Conservation (phyloP, 2,113 vertebrate species). For the Paramisgurnus dabryanus region DNA sequence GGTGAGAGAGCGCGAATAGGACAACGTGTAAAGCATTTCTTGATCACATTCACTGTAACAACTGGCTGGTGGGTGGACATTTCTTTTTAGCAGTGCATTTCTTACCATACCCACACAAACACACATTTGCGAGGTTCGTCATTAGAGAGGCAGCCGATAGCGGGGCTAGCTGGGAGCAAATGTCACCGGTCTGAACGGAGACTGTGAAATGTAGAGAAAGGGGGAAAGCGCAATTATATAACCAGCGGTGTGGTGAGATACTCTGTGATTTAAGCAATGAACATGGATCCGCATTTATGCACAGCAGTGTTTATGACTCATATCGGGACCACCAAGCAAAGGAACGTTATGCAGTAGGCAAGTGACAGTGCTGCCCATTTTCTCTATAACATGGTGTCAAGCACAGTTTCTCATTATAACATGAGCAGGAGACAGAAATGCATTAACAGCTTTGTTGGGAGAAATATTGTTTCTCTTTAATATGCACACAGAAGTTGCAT, state of each 20-base stretch:
- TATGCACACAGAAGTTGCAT: too few relatives aligned
- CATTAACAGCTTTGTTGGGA: too few relatives aligned
- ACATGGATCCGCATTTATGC: constrained; percentile 26
- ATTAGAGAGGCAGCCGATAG: constrained; percentile 43
- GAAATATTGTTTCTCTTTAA: too few relatives aligned
- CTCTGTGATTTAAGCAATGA: constrained; percentile 15
- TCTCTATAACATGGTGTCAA: background rate
- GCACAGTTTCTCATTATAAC: background rate
- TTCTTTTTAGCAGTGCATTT: constrained; percentile 48
- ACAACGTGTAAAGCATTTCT: constrained; percentile 51
- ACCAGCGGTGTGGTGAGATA: constrained; percentile 30
- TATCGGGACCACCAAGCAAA: constrained; percentile 1
- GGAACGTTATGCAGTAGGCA: constrained; percentile 12
- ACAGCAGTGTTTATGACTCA: constrained; percentile 20
- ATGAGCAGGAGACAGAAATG: background rate
- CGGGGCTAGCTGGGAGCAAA: constrained; percentile 42
- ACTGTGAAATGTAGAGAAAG: constrained; percentile 59
- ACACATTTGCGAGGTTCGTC: constrained; percentile 42
- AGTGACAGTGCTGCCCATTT: constrained; percentile 19
- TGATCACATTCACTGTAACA: constrained; percentile 58
- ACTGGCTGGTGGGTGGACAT: constrained; percentile 57
- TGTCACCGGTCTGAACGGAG: constrained; percentile 42
- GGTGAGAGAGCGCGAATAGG: background rate
- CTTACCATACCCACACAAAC: constrained; percentile 47
- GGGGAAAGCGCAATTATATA: constrained; percentile 50